A percentile compares a stretch with the other conserved stretches of the same genome.
phyloP scores from a whole-genome alignment of 2,888 invertebrate genomes.

The Myopa testacea region DNA sequence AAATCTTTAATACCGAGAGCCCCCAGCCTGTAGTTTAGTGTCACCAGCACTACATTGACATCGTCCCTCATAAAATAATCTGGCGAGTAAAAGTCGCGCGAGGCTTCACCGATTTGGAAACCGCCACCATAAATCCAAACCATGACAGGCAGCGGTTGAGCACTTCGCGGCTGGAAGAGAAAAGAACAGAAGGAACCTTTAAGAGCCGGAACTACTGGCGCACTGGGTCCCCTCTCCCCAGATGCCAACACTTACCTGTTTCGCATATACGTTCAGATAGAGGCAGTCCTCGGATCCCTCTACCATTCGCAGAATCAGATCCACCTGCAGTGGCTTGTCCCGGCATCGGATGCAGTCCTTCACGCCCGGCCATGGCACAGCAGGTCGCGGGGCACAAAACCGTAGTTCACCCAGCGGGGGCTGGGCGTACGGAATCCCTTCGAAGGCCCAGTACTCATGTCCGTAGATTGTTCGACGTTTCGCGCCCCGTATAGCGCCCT shows the following conservation, averaged over 20 bases:
- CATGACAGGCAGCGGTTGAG: constrained; percentile 65
- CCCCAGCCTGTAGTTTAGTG: constrained; percentile 69
- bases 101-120: constrained; percentile 68
- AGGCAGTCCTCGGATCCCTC: constrained; percentile 71
- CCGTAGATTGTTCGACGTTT: constrained; percentile 48
- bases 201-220: not conserved
- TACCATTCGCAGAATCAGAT: constrained; percentile 56
- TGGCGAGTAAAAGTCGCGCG: constrained; percentile 66
- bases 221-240: not conserved
- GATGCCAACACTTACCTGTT: constrained; percentile 48
- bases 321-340: constrained; percentile 60
- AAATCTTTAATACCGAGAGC: constrained; percentile 60
- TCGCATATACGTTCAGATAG: constrained; percentile 69
- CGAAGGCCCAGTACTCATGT: constrained; percentile 60
- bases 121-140: constrained; percentile 71
- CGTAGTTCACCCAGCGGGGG: constrained; percentile 63
- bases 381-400: constrained; percentile 67
- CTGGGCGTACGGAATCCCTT: constrained; percentile 65
- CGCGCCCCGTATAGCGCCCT: constrained; percentile 57
- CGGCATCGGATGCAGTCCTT: constrained; percentile 65
- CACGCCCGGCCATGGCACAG: constrained; percentile 66
- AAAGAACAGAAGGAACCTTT: not conserved
- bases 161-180: constrained; percentile 49
- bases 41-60: constrained; percentile 68
- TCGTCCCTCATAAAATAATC: constrained; percentile 69